phyloP scores from a whole-genome alignment of 2,797 vertebrate genomes.

The Ctenopoma multispine region DNA sequence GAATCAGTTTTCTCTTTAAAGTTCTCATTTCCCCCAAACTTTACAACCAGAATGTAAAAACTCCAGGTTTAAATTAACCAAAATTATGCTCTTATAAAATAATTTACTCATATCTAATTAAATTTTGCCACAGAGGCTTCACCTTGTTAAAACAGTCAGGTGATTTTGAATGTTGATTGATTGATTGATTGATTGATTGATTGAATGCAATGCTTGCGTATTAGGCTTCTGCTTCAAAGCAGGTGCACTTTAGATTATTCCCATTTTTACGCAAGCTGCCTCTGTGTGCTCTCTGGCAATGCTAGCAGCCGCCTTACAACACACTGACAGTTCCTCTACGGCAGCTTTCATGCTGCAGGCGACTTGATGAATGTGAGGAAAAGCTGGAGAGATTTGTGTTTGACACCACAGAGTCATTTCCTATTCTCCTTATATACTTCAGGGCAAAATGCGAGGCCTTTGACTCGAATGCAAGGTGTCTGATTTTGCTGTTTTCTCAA shows the following conservation, averaged over 20 bases:
- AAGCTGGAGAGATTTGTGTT: constrained; percentile 62
- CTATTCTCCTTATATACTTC: constrained; percentile 37
- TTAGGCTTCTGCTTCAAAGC: constrained; percentile 51
- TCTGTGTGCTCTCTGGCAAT: constrained; percentile 57
- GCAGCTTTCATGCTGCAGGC: constrained; percentile 65
- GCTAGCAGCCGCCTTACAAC: constrained; percentile 59
- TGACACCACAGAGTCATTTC: constrained; percentile 49
- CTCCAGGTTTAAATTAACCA: no score
- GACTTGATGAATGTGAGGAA: constrained; percentile 59
- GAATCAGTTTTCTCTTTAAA: no score
- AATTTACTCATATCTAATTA: background rate
- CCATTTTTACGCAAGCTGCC: constrained; percentile 51
- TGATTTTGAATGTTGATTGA: no score
- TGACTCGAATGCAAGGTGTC: constrained; percentile 29
- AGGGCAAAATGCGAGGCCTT: constrained; percentile 47
- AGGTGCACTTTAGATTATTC: constrained; percentile 46
- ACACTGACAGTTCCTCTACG: constrained; percentile 64
- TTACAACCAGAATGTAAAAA: no score
- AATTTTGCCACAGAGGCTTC: constrained; percentile 15
- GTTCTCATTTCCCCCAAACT: no score
- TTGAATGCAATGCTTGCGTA: no score
- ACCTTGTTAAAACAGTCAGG: constrained; percentile 25
- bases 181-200: no score
- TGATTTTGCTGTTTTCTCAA: constrained; percentile 35
- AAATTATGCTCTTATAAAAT: background rate